Conservation (phyloP, 2,797 vertebrate species). For the Peromyscus attwateri region DNA sequence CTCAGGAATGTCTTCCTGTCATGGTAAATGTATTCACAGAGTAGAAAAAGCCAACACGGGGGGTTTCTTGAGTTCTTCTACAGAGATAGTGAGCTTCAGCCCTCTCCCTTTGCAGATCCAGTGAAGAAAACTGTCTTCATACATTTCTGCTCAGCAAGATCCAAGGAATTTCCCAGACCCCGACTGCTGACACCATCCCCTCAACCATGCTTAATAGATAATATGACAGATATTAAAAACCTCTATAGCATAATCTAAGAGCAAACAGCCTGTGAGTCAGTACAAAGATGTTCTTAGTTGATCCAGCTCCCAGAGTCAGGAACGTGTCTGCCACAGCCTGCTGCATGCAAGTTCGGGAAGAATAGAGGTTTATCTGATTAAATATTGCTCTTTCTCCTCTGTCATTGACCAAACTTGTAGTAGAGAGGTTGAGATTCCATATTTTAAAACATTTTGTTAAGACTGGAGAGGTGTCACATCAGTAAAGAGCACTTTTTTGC, state of each 20-base stretch:
- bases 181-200: neutral
- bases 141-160: neutral
- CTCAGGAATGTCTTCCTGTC: neutral
- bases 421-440: neutral
- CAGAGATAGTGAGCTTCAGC: neutral
- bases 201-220: constrained; percentile 41
- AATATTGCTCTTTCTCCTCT: neutral
- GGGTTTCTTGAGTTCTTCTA: neutral
- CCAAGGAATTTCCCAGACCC: neutral
- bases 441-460: neutral
- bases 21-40: neutral
- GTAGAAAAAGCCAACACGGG: neutral
- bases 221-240: neutral
- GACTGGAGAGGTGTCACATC: neutral
- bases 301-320: neutral
- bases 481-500: neutral
- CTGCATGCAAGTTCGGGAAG: neutral
- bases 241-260: neutral
- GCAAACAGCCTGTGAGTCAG: neutral
- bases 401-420: neutral
- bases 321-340: neutral
- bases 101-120: neutral
- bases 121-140: neutral
- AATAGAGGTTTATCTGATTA: neutral
- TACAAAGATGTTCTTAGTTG: neutral